A percentile compares a stretch with the other conserved stretches of the same genome.
Conservation (phyloP, 2,888 invertebrate genomes). For the Drosophila antonietae region DNA sequence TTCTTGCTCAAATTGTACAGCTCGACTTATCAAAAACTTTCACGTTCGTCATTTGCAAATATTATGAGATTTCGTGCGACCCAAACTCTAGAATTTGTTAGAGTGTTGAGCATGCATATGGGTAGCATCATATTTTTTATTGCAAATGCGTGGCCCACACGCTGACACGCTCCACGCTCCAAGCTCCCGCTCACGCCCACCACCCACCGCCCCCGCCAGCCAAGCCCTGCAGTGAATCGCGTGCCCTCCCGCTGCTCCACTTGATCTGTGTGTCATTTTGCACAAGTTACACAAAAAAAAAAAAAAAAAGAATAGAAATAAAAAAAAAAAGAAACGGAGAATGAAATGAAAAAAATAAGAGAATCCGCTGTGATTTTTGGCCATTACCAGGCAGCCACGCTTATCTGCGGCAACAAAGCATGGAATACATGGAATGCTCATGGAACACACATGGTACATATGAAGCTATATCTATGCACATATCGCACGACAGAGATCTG, state of each 20-base stretch:
- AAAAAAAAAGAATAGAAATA: background rate
- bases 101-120: conserved; percentile 60
- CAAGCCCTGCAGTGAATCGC: conserved; percentile 19
- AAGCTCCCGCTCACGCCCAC: background rate
- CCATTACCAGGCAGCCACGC: conserved; percentile 71
- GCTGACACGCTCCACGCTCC: conserved; percentile 22
- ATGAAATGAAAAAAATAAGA: conserved; percentile 15
- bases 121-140: conserved; percentile 72
- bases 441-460: conserved; percentile 42
- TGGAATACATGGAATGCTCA: conserved; percentile 47
- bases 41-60: conserved; percentile 81
- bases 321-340: background rate
- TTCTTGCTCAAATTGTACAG: conserved; percentile 12
- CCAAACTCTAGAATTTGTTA: conserved; percentile 56
- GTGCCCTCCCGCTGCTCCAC: conserved; percentile 47
- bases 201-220: background rate
- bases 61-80: conserved; percentile 71
- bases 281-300: conserved; percentile 45
- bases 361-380: conserved; percentile 76
- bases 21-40: conserved; percentile 74
- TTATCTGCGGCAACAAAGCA: conserved; percentile 64
- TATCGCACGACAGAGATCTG: conserved; percentile 63
- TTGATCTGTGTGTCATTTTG: conserved; percentile 68
- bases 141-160: conserved; percentile 67
- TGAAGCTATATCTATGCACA: conserved; percentile 68